phyloP scores from a whole-genome alignment of 2,888 invertebrate species.

The Synanthedon vespiformis region DNA sequence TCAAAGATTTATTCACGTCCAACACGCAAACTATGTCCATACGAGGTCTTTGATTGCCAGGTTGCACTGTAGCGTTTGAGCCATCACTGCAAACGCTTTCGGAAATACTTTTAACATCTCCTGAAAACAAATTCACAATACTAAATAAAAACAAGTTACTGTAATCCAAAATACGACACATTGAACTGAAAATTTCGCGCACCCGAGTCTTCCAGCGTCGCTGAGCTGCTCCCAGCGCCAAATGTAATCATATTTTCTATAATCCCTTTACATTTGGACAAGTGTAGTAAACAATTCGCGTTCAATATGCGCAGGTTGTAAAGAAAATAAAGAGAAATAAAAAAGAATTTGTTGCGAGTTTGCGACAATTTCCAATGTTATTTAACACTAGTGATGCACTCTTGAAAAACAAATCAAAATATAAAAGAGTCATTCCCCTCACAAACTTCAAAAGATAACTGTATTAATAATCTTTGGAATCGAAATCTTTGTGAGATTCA shows the following conservation, averaged over 20 bases:
- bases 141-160: conserved; percentile 8
- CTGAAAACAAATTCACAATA: conserved; percentile 23
- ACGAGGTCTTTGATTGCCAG: conserved; percentile 68
- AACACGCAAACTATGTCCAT: conserved; percentile 93
- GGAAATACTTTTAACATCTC: conserved; percentile 65
- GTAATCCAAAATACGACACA: conserved; percentile 2
- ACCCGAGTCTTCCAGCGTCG: conserved; percentile 59
- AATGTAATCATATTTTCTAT: conserved; percentile 60
- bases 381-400: conserved; percentile 51
- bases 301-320: conserved; percentile 29
- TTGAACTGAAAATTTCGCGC: conserved; percentile 4
- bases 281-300: conserved; percentile 34
- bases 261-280: conserved; percentile 47
- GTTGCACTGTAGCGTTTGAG: conserved; percentile 61
- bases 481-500: too few species aligned
- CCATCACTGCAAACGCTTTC: conserved; percentile 68
- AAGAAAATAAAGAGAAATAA: conserved; percentile 9
- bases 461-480: too few species aligned
- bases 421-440: too few species aligned
- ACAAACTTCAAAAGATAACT: too few species aligned
- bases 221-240: conserved; percentile 48
- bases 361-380: conserved; percentile 27
- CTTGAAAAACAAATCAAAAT: background rate
- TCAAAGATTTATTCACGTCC: conserved; percentile 80
- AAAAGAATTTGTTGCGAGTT: too few species aligned